Base-by-base conservation (phyloP, 2,113 vertebrate species). In the Colossoma macropomum region DNA sequence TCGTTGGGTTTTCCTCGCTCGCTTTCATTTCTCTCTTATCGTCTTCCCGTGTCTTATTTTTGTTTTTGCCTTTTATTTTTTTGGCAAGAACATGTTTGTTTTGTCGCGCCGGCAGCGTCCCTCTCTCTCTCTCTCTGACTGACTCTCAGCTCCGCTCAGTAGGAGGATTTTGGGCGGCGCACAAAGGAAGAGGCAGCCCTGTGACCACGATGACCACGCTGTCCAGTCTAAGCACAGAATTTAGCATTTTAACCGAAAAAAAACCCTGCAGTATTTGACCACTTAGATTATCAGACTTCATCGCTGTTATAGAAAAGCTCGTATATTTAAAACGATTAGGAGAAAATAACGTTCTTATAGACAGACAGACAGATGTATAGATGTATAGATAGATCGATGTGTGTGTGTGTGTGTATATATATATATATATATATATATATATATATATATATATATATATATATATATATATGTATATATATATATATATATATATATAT, bases 21-120 rank as follows among this genome's bases (percentile, higher is more conserved):
- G 69, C 84, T 81, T 81, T 84, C 25, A 84, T 86, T 74, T 62
- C 23, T 84, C 50, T 38, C 65, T 76, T 79, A 76, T 84, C 25
- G 50, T 83, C 38, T 83, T 75, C 45, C 45, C 77, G 66, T 52
- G 45, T 62, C 13, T 66, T 52, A 77, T 78, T 82, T 75, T 25
- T 63, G 27, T 66, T 70, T 66, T 70, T 52, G 32, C 27, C 23
- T n/a, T n/a, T 74, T 74, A 48, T 9, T 48, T 80, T 73, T 66
- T 25, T n/a, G 16, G n/a, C 56, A 78, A 38, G 38, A 73, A 82
- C n/a, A 50, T 75, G 62, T 30, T 75, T 70, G 41, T 73, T 77
- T 34, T 82, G 27, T 34, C 6, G 23, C 52, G 41, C 23, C 60
- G 7, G 16, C 27, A n/a, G n/a, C 52, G 3, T 32, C 0, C 54